Evolutionary conservation across 2,113 vertebrate genomes (phyloP).

Genomic region (Ammospiza nelsoni): DNA sequence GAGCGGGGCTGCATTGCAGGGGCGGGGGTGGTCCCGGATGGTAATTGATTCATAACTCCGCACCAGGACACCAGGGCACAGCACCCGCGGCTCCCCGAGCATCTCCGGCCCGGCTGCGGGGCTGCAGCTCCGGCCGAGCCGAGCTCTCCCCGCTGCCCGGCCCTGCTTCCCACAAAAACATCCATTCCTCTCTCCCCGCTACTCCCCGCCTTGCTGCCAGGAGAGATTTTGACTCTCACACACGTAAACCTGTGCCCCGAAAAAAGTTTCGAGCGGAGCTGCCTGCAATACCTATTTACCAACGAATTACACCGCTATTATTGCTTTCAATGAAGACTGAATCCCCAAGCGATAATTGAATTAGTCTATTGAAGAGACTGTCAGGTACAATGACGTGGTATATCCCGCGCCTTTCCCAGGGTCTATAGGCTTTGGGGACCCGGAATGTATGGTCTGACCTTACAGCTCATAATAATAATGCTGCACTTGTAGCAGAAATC

Average conservation of each 20-base stretch:
- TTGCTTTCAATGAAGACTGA: constrained; percentile 75
- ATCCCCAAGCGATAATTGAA: constrained; percentile 80
- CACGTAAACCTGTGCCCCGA: neutral
- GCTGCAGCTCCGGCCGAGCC: neutral
- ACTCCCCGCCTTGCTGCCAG: neutral
- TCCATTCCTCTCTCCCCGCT: neutral
- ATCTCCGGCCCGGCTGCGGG: neutral
- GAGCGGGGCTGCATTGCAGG: neutral
- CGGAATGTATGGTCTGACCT: constrained; percentile 85
- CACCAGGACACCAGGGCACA: neutral
- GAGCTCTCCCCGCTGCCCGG: neutral
- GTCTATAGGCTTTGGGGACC: constrained; percentile 86
- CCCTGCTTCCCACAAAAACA: neutral
- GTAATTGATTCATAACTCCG: constrained; percentile 18
- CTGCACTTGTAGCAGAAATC: constrained; percentile 83
- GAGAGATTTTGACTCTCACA: neutral
- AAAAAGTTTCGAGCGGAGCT: constrained; percentile 21
- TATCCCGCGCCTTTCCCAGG: constrained; percentile 79
- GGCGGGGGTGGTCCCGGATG: neutral
- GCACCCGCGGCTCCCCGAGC: neutral
- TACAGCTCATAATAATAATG: constrained; percentile 83
- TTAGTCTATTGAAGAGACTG: constrained; percentile 82
- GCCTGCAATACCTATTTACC: constrained; percentile 59
- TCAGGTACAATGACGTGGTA: constrained; percentile 83
- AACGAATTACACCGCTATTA: constrained; percentile 67